These are phyloP conservation scores for Aplysina aerophoba DNA, from an alignment of 37 sponge, comb jelly and placozoan species.

Conservation along the genomic window DNA sequence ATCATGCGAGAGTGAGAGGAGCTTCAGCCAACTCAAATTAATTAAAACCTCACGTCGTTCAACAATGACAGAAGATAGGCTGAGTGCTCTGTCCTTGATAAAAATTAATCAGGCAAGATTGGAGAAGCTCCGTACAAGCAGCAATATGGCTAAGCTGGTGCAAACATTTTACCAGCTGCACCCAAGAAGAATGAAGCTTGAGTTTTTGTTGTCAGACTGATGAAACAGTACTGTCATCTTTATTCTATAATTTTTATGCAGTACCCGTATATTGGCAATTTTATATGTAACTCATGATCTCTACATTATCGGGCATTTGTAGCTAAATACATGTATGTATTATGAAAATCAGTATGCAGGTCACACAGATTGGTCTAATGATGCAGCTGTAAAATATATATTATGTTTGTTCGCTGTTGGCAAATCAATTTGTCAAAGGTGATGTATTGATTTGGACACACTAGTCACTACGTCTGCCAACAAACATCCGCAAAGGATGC, in stretches of 20 bases:
- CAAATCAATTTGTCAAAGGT: no score
- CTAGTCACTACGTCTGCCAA: no score
- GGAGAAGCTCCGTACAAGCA: background rate
- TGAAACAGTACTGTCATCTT: background rate
- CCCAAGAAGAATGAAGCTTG: slow-evolving; percentile 45
- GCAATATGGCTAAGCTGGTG: slow-evolving; percentile 20
- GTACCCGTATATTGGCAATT: background rate
- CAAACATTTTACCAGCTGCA: slow-evolving; percentile 50
- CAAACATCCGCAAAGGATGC: no score
- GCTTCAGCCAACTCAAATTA: slow-evolving; percentile 41
- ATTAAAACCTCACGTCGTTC: slow-evolving; percentile 34
- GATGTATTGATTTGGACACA: no score
- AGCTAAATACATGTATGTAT: no score
- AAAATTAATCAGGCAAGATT: background rate
- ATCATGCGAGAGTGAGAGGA: slow-evolving; percentile 39
- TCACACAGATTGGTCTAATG: no score
- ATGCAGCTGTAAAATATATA: no score
- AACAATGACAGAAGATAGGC: slow-evolving; percentile 51
- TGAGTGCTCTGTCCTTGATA: slow-evolving; percentile 43
- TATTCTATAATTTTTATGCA: background rate
- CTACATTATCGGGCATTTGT: no score
- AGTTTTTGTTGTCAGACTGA: slow-evolving; percentile 25
- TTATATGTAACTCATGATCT: no score
- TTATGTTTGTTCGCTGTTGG: no score
- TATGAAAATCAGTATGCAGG: no score